Evolutionary conservation across 2,797 vertebrate species (phyloP).

Genomic region (Xiphorhynchus erythropygius): DNA sequence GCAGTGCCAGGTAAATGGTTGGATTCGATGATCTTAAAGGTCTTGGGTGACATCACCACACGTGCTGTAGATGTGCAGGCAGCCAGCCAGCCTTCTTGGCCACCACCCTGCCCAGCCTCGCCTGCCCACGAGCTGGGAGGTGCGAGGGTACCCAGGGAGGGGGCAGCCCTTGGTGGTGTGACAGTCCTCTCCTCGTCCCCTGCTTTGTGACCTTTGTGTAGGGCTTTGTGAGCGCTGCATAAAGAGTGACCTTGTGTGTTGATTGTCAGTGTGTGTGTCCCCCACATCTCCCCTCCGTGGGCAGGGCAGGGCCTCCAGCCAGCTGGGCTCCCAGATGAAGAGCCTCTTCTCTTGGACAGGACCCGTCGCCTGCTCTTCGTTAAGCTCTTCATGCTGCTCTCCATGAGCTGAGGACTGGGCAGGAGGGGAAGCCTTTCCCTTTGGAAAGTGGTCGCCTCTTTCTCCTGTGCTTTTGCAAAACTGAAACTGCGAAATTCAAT

Average conservation of each 20-base stretch:
- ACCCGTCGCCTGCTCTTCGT: not conserved
- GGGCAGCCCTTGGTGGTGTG: not conserved
- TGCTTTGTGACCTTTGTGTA: not conserved
- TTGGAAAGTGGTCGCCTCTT: not conserved
- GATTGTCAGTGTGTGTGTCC: not conserved
- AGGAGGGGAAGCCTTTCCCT: not conserved
- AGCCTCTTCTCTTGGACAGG: not conserved
- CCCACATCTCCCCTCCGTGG: not conserved
- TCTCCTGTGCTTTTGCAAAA: not conserved
- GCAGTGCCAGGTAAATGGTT: not conserved
- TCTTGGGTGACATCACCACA: not conserved
- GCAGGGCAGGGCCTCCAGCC: not conserved
- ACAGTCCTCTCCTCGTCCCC: not conserved
- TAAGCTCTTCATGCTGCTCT: not conserved
- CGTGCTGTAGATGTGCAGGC: accelerated
- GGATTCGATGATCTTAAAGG: not conserved
- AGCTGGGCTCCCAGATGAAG: not conserved
- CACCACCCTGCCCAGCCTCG: not conserved
- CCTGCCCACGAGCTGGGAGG: accelerated
- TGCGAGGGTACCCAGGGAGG: not conserved
- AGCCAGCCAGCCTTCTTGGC: not conserved
- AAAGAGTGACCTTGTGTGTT: not conserved
- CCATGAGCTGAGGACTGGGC: accelerated
- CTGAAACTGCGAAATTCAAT: not conserved
- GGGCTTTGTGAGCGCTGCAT: not conserved